Conservation (phyloP, 1,140 invertebrate species). For the Platyscapa corneri region DNA sequence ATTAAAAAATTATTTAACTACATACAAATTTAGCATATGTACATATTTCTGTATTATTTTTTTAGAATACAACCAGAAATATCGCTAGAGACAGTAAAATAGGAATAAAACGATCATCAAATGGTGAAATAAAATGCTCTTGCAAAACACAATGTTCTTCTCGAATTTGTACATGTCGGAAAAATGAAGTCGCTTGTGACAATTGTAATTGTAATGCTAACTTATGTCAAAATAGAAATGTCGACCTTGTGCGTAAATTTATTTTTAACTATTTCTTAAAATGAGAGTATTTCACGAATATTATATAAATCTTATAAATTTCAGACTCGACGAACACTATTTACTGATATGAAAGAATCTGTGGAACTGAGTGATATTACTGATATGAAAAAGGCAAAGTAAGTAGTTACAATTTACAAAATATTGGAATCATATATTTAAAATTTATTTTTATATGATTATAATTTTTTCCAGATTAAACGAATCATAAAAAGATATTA, state of each 20-base stretch:
- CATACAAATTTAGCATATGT: no score
- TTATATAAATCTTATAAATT: conserved; percentile 44
- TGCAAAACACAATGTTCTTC: conserved; percentile 78
- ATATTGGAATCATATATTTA: neutral
- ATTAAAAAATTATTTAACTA: neutral
- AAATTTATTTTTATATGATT: neutral
- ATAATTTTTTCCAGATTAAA: conserved; percentile 26
- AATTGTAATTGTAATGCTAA: conserved; percentile 75
- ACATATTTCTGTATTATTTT: no score
- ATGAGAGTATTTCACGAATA: conserved; percentile 10
- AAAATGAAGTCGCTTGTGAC: conserved; percentile 71
- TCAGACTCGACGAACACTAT: conserved; percentile 55
- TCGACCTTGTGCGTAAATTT: conserved; percentile 58
- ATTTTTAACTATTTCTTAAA: conserved; percentile 4
- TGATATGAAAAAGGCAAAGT: conserved; percentile 45
- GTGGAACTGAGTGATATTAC: neutral
- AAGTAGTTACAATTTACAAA: conserved; percentile 7
- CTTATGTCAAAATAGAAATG: conserved; percentile 73
- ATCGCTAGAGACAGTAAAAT: conserved; percentile 48
- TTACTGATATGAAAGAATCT: conserved; percentile 46
- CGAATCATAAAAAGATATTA: conserved; percentile 21
- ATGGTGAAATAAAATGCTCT: conserved; percentile 75
- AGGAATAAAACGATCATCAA: conserved; percentile 72
- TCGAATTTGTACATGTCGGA: conserved; percentile 77
- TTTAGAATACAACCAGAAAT: conserved; percentile 59